Evolutionary conservation across 2,113 vertebrate genomes (phyloP).

Genomic region (Paedocypris sp.): DNA sequence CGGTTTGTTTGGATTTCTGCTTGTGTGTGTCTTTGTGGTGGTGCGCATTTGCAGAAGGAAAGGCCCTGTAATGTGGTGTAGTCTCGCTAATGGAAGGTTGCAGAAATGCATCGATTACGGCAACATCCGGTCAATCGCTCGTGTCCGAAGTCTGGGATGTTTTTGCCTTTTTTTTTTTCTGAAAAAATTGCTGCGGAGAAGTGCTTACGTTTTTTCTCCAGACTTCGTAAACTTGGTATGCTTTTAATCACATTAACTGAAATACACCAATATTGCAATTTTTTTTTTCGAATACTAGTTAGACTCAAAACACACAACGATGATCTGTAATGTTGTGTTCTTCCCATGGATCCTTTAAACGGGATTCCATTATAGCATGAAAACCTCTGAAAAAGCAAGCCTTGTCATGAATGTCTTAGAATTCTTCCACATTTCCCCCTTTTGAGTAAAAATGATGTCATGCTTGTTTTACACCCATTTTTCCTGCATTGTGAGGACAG

Average conservation of each 20-base stretch:
- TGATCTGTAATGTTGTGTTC: too few relatives aligned
- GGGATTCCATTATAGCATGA: not conserved
- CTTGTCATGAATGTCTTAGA: not conserved
- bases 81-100: not conserved
- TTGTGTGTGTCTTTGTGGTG: not conserved
- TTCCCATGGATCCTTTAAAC: not conserved
- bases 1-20: slow-evolving; percentile 5
- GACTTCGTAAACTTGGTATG: too few relatives aligned
- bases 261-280: too few relatives aligned
- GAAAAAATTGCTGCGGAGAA: too few relatives aligned
- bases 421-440: not conserved
- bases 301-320: too few relatives aligned
- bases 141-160: too few relatives aligned
- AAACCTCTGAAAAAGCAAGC: not conserved
- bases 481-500: not conserved
- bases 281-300: too few relatives aligned
- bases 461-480: not conserved
- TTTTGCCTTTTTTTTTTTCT: too few relatives aligned
- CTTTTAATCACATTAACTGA: too few relatives aligned
- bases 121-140: not conserved
- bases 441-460: not conserved
- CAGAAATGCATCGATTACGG: not conserved
- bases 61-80: not conserved
- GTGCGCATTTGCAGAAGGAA: not conserved
- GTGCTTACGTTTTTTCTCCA: too few relatives aligned